Conservation (phyloP, 2,113 vertebrate genomes). For the human region DNA sequence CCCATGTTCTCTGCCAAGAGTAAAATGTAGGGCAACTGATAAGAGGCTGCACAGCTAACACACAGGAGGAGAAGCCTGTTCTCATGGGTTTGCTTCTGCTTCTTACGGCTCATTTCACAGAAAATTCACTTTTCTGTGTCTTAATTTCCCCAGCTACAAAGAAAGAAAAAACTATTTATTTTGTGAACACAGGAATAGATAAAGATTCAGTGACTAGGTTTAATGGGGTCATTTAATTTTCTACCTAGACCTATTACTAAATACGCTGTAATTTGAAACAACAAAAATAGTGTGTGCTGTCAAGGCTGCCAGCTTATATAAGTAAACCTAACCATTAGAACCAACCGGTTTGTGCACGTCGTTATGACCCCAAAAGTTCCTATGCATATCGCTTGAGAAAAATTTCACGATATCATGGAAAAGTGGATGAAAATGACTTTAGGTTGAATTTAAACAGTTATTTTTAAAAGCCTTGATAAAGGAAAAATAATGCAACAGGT, state of each 20-base stretch:
- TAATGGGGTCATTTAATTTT: slow-evolving; percentile 49
- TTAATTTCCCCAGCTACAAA: slow-evolving; percentile 54
- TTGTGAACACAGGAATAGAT: slow-evolving; percentile 1
- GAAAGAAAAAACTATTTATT: slow-evolving; percentile 37
- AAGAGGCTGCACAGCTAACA: neutral
- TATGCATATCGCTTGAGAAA: neutral
- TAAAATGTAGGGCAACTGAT: neutral
- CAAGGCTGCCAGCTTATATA: neutral
- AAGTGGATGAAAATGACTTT: neutral
- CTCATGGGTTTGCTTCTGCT: neutral
- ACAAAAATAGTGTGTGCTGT: neutral
- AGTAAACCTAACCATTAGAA: neutral
- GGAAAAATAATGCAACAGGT: neutral
- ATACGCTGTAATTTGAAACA: neutral
- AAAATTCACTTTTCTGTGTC: slow-evolving; percentile 41
- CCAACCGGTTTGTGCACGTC: neutral
- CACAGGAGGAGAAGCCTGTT: neutral
- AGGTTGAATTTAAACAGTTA: neutral
- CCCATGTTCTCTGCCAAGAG: neutral
- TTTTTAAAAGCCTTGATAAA: slow-evolving; percentile 11
- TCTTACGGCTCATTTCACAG: slow-evolving; percentile 6
- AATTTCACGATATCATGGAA: neutral
- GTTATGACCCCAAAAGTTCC: neutral
- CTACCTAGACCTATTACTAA: neutral
- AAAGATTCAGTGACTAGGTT: slow-evolving; percentile 24